Conservation (phyloP, 2,797 vertebrate species). For the Columba guinea region DNA sequence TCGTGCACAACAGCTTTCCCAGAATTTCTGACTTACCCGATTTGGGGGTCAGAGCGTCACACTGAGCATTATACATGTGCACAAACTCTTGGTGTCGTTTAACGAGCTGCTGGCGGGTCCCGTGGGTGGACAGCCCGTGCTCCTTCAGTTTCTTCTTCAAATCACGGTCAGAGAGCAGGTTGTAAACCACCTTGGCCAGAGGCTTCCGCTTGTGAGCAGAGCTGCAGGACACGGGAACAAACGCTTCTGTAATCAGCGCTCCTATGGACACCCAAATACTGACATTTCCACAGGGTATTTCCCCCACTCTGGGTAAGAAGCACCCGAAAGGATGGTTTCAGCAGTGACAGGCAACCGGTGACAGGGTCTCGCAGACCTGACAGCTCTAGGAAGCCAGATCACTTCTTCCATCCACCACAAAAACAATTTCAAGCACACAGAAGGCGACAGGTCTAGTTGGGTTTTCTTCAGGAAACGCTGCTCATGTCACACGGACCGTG, state of each 20-base stretch:
- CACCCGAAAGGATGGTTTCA: not conserved
- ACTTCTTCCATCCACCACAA: not conserved
- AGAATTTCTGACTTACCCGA: slow-evolving; percentile 77
- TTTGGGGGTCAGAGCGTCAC: slow-evolving; percentile 89
- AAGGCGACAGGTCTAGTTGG: not conserved
- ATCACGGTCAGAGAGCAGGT: slow-evolving; percentile 87
- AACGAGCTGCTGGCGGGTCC: slow-evolving; percentile 86
- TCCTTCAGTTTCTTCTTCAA: slow-evolving; percentile 88
- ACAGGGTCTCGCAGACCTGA: not conserved
- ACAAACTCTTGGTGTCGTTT: slow-evolving; percentile 90
- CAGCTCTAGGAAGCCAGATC: not conserved
- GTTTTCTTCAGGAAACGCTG: not conserved
- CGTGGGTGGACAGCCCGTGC: slow-evolving; percentile 82
- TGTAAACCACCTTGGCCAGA: slow-evolving; percentile 90
- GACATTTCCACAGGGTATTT: not conserved
- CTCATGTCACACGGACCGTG: not conserved
- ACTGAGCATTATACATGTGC: slow-evolving; percentile 90
- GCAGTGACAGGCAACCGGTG: not conserved
- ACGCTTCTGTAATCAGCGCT: not conserved
- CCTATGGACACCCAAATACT: not conserved
- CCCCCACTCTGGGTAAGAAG: not conserved
- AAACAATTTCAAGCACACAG: not conserved
- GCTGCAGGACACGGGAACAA: slow-evolving; percentile 64
- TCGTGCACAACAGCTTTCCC: not conserved
- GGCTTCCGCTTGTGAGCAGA: slow-evolving; percentile 80